Conservation (phyloP, 92 coral and sea anemone genomes). For the Blastomussa wellsi region DNA sequence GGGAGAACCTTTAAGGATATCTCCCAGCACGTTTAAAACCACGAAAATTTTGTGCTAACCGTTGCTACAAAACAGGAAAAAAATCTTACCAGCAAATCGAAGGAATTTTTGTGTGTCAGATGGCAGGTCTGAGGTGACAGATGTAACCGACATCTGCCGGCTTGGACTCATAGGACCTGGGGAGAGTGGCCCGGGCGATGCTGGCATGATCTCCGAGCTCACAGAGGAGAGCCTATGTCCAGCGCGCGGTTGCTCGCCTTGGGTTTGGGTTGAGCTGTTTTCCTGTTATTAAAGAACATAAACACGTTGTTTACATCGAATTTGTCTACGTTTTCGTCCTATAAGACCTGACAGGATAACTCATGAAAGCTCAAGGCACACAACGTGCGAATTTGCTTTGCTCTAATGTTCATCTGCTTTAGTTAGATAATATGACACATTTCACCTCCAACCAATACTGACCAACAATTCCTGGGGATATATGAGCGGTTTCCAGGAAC, state of each 20-base stretch:
- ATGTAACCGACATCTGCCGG: constrained; percentile 79
- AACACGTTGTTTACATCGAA: background rate
- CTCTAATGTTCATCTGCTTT: background rate
- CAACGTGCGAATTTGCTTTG: background rate
- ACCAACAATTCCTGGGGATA: no score
- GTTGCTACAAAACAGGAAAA: background rate
- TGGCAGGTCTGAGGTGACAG: constrained; percentile 92
- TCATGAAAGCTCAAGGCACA: no score
- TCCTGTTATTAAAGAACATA: constrained; percentile 12
- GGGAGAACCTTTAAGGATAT: no score
- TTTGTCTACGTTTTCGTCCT: background rate
- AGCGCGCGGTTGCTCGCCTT: constrained; percentile 53
- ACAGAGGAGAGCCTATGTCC: constrained; percentile 64
- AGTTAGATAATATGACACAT: background rate
- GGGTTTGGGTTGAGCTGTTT: constrained; percentile 40
- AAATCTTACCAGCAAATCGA: constrained; percentile 83
- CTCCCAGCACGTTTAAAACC: background rate
- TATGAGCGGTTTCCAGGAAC: no score
- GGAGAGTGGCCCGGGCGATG: constrained; percentile 93
- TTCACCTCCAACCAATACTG: background rate
- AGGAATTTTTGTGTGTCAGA: constrained; percentile 94
- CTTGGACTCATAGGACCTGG: constrained; percentile 95
- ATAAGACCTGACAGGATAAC: background rate
- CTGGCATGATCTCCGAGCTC: constrained; percentile 71
- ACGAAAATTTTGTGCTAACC: background rate